Base-by-base conservation (phyloP, 2,113 vertebrate genomes). In the Edolisoma coerulescens region DNA sequence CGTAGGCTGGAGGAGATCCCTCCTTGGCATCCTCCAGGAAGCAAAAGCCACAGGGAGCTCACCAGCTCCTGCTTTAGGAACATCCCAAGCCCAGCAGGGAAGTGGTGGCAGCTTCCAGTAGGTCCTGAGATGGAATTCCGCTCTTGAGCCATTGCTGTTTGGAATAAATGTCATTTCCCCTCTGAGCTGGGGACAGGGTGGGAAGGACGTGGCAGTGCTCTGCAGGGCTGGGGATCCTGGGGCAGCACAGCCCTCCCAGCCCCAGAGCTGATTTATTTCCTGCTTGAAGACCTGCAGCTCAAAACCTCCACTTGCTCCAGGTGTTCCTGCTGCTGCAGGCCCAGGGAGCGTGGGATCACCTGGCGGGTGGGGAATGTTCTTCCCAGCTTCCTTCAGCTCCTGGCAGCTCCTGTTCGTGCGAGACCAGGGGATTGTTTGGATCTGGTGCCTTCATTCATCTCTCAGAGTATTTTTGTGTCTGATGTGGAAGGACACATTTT, bases 191-290 rank as follows among this genome's bases (percentile, higher is more conserved):
- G 27, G 32, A 5, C 33, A 10, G 12, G 16, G 7, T 41, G 22
- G 57, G 27, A 61, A 59, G 84, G 73, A 44, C 0, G 0, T 4
- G 56, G 45, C 22, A 14, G 15, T 35, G 16, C 47, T 1, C 14
- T 8, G 9, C 39, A 47, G 12, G 49, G n/a, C 68, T 20, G 24
- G 6, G 17, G 33, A 11, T 44, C 21, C n/a, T 35, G 47, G 27
- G 44, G 42, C 9, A 32, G 61, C 33, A 37, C 63, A 53, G 71
- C 15, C 4, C 21, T 3, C 8, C 26, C 32, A 19, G 23, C 26
- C 32, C 26, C 47, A 22, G 69, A 41, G 35, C 30, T 32, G 37
- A 52, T 37, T n/a, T 8, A 13, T 47, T 61, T 81, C 59, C 52
- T 77, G 28, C 63, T 39, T 14, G 6, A 21, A 28, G 26, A 35